A percentile compares a stretch with the other conserved stretches of the same genome.
phyloP scores from a whole-genome alignment of 2,797 vertebrate species.

The Triplophysa yarkandensis region DNA sequence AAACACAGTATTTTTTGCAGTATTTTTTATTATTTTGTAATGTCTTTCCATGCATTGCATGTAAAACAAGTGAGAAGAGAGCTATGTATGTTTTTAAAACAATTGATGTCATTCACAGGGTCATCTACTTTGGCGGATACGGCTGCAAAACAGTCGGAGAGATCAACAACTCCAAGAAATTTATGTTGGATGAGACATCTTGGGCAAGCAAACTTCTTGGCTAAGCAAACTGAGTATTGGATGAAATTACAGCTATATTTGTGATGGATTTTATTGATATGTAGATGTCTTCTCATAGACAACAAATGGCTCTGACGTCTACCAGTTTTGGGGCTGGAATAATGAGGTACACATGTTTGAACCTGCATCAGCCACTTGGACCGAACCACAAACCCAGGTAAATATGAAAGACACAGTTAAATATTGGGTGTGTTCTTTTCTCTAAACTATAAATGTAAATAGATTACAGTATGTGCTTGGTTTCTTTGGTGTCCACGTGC shows the following conservation, averaged over 20 bases:
- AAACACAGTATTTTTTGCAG: too few species aligned
- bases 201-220: constrained; percentile 89
- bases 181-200: constrained; percentile 88
- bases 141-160: constrained; percentile 87
- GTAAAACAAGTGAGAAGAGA: too few species aligned
- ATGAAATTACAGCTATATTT: background rate
- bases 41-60: too few species aligned
- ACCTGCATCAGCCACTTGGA: constrained; percentile 81
- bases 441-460: background rate
- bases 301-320: constrained; percentile 63
- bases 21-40: too few species aligned
- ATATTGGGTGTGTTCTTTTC: background rate
- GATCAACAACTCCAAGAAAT: constrained; percentile 76
- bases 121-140: constrained; percentile 96
- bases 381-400: constrained; percentile 82
- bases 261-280: background rate
- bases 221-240: constrained; percentile 68
- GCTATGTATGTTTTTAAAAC: too few species aligned
- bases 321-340: constrained; percentile 92
- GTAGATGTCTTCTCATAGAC: constrained; percentile 52
- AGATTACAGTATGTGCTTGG: background rate
- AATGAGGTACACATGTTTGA: constrained; percentile 91
- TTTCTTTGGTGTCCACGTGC: constrained; percentile 38
- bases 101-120: constrained; percentile 67
- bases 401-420: constrained; percentile 17